Percentiles rank a stretch among this genome's conserved stretches.
Evolutionary conservation across 2,888 invertebrate genomes (phyloP).

Genomic region (Napeogenes inachia): DNA sequence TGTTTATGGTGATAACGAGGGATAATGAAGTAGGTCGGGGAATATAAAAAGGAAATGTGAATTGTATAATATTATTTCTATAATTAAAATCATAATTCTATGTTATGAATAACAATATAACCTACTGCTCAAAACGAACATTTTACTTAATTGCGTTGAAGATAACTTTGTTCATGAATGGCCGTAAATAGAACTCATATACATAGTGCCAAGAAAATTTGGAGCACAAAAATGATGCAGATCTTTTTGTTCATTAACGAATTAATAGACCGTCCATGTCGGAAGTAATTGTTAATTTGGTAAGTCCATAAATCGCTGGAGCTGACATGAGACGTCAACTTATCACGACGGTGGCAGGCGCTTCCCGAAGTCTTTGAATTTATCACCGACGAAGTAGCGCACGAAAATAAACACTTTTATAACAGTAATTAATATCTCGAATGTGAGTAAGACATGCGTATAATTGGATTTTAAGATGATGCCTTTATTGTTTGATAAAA

Average conservation of each 20-base stretch:
- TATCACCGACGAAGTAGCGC: conserved; percentile 13
- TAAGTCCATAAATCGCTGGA: conserved; percentile 18
- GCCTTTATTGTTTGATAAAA: not conserved
- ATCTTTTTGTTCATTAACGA: conserved; percentile 13
- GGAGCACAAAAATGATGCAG: not conserved
- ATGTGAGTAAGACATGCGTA: not conserved
- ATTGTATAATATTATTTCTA: too few species aligned
- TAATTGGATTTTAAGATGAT: not conserved
- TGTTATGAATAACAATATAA: too few species aligned
- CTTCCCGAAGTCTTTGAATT: conserved; percentile 18
- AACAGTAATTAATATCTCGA: conserved; percentile 10
- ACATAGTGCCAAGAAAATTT: conserved; percentile 9
- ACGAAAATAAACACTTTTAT: conserved; percentile 15
- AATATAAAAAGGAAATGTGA: too few species aligned
- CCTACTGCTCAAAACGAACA: too few species aligned
- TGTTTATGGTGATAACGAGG: too few species aligned
- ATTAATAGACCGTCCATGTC: conserved; percentile 17
- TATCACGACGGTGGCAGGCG: conserved; percentile 15
- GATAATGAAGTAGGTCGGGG: too few species aligned
- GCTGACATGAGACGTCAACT: conserved; percentile 20
- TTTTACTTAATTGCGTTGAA: too few species aligned
- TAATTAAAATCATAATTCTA: too few species aligned
- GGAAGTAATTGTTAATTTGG: conserved; percentile 13
- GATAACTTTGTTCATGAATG: too few species aligned
- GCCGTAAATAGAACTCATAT: not conserved